Evolutionary conservation across 2,888 invertebrate genomes (phyloP).

Genomic region (Atrina japonica): DNA sequence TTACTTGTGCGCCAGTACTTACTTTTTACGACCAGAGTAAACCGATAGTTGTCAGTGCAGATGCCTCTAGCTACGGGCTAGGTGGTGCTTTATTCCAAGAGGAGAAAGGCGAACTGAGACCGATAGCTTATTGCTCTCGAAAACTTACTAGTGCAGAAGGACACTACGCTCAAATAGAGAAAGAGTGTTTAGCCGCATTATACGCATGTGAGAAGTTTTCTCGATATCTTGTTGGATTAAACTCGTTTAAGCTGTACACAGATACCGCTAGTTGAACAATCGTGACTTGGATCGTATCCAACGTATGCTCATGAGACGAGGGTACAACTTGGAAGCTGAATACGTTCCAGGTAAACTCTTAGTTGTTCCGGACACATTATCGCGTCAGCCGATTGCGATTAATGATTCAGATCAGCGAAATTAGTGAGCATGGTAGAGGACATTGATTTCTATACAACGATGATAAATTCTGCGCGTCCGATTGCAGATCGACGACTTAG

Average conservation of each 20-base stretch:
- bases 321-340: background rate
- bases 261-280: conserved; percentile 55
- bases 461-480: background rate
- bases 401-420: background rate
- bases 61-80: conserved; percentile 51
- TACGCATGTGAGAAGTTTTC: conserved; percentile 55
- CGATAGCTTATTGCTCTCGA: background rate
- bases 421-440: background rate
- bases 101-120: background rate
- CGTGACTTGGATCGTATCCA: background rate
- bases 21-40: conserved; percentile 46
- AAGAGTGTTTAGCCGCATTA: conserved; percentile 49
- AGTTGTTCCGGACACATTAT: background rate
- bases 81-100: conserved; percentile 50
- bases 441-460: background rate
- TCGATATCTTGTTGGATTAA: conserved; percentile 45
- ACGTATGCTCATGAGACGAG: background rate
- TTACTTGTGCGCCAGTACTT: conserved; percentile 50
- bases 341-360: background rate
- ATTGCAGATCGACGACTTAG: background rate
- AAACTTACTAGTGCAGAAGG: conserved; percentile 7
- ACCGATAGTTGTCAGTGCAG: conserved; percentile 53
- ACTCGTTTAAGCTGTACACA: conserved; percentile 43
- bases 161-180: conserved; percentile 57
- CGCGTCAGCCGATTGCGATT: background rate